Percentiles rank a stretch among this genome's conserved stretches.
phyloP scores from a whole-genome alignment of 2,113 vertebrate genomes.

The Pelobates fuscus region DNA sequence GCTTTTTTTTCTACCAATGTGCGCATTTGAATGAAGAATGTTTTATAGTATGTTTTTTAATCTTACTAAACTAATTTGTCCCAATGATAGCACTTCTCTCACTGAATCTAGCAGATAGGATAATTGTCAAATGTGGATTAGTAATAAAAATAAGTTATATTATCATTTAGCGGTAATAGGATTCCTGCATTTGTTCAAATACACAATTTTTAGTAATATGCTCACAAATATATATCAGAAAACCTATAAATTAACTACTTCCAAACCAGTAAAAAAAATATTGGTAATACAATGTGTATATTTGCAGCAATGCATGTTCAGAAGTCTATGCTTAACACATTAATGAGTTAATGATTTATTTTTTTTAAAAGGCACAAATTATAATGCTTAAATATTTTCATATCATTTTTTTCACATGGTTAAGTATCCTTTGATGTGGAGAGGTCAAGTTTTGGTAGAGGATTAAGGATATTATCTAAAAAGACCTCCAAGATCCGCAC shows the following conservation, averaged over 20 bases:
- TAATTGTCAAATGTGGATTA: too few relatives aligned
- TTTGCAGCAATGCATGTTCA: neutral
- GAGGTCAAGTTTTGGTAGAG: conserved; percentile 32
- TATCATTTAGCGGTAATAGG: too few relatives aligned
- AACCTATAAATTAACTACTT: neutral
- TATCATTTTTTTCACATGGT: conserved; percentile 37
- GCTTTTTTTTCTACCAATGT: too few relatives aligned
- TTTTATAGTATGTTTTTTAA: too few relatives aligned
- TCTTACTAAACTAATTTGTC: too few relatives aligned
- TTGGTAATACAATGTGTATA: neutral
- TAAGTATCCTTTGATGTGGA: conserved; percentile 41
- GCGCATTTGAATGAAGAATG: too few relatives aligned
- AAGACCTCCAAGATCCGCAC: neutral
- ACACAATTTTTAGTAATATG: too few relatives aligned
- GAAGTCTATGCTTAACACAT: conserved; percentile 6
- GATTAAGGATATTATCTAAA: conserved; percentile 43
- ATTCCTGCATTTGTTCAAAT: too few relatives aligned
- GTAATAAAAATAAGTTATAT: too few relatives aligned
- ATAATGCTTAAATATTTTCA: conserved; percentile 38
- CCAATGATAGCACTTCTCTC: too few relatives aligned
- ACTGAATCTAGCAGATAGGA: too few relatives aligned
- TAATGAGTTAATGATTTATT: conserved; percentile 30
- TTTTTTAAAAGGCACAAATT: conserved; percentile 15
- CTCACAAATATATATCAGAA: too few relatives aligned
- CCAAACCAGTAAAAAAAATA: neutral